phyloP scores from a whole-genome alignment of 2,797 vertebrate species.

The Schizopygopsis malacanthus region DNA sequence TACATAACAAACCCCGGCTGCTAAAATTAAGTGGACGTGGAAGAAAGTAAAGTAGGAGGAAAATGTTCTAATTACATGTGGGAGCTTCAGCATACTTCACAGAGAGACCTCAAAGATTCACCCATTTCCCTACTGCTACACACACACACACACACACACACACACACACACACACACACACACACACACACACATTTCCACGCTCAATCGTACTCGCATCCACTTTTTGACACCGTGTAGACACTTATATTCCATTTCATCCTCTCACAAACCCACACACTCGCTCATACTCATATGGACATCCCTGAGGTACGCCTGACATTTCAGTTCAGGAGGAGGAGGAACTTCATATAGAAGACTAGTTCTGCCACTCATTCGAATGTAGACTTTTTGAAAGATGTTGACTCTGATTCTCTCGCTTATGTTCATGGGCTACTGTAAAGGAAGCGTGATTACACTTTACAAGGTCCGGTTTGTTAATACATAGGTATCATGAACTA shows the following conservation, averaged over 20 bases:
- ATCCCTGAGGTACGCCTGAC: constrained; percentile 32
- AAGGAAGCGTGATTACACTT: background rate
- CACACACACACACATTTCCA: constrained; percentile 27
- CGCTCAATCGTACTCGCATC: constrained; percentile 13
- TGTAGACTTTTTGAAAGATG: background rate
- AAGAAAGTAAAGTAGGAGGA: constrained; percentile 65
- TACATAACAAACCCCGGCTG: constrained; percentile 55
- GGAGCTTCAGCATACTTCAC: constrained; percentile 60
- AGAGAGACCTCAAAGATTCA: constrained; percentile 47
- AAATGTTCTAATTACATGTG: constrained; percentile 69
- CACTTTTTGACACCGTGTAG: constrained; percentile 33
- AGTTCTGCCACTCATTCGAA: constrained; percentile 52
- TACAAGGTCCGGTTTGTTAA: background rate
- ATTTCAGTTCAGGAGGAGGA: constrained; percentile 39
- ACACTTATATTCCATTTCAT: constrained; percentile 37
- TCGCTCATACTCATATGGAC: constrained; percentile 19
- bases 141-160: constrained; percentile 21
- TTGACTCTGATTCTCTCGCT: background rate
- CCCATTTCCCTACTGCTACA: constrained; percentile 9
- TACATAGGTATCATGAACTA: background rate
- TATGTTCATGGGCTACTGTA: background rate
- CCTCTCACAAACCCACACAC: constrained; percentile 42
- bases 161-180: constrained; percentile 13
- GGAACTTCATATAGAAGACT: background rate
- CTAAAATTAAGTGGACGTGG: constrained; percentile 54